phyloP scores from a whole-genome alignment of 2,888 invertebrate species.

The Drosophila kambysellisi region DNA sequence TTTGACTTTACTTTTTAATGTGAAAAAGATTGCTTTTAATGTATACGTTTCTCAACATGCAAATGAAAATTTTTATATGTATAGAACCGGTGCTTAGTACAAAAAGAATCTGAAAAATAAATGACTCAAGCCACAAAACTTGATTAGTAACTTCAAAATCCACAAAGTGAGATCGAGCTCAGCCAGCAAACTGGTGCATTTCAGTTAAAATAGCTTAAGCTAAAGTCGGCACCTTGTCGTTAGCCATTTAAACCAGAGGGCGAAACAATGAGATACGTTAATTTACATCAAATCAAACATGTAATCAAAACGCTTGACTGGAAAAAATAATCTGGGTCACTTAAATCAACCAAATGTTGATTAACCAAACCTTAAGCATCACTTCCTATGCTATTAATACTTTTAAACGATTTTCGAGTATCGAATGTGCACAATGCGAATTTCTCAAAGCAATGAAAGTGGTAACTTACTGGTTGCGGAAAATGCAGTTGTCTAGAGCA shows the following conservation, averaged over 20 bases:
- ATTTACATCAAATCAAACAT: constrained; percentile 54
- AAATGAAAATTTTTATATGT: neutral
- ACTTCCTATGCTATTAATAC: constrained; percentile 5
- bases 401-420: constrained; percentile 15
- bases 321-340: constrained; percentile 45
- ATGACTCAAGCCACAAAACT: constrained; percentile 33
- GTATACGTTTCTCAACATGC: neutral
- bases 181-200: constrained; percentile 17
- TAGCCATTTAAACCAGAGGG: constrained; percentile 21
- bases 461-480: constrained; percentile 7
- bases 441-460: constrained; percentile 36
- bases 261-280: constrained; percentile 38
- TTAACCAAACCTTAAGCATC: constrained; percentile 5
- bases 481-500: constrained; percentile 10
- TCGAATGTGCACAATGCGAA: constrained; percentile 6
- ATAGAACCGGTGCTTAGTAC: neutral
- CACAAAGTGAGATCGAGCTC: constrained; percentile 1
- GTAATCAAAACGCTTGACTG: constrained; percentile 16
- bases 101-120: constrained; percentile 9
- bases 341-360: constrained; percentile 17
- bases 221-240: constrained; percentile 50
- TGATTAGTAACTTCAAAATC: neutral
- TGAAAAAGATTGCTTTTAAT: neutral
- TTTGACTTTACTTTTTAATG: neutral
- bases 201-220: constrained; percentile 27